Conservation (phyloP, 1,140 invertebrate species). For the Drosophila jambulina region DNA sequence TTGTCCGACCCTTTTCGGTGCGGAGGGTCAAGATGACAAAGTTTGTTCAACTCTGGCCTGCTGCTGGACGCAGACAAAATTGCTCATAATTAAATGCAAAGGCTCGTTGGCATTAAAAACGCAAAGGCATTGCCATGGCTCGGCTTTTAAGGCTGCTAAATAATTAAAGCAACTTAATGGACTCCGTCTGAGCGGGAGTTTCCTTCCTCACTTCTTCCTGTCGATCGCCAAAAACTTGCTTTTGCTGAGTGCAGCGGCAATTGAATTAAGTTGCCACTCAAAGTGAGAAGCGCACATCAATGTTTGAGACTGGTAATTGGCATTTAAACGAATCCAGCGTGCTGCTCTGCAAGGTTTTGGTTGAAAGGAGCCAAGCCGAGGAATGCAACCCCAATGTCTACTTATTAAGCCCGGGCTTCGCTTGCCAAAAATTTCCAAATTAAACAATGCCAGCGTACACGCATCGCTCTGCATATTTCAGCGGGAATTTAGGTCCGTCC, state of each 20-base stretch:
- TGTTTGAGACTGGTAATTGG: slow-evolving; percentile 70
- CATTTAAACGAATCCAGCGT: slow-evolving; percentile 42
- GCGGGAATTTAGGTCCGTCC: slow-evolving; percentile 53
- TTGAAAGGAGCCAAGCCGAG: neutral
- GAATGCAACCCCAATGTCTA: slow-evolving; percentile 35
- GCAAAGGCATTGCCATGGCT: slow-evolving; percentile 60
- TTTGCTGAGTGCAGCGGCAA: slow-evolving; percentile 72
- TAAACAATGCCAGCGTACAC: slow-evolving; percentile 44
- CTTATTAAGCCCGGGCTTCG: slow-evolving; percentile 34
- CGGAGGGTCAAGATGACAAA: slow-evolving; percentile 37
- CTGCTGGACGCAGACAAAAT: slow-evolving; percentile 36
- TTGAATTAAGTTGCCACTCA: slow-evolving; percentile 75
- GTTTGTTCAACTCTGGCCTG: slow-evolving; percentile 33
- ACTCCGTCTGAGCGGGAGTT: slow-evolving; percentile 50
- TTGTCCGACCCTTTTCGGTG: slow-evolving; percentile 37
- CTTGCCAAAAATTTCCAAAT: slow-evolving; percentile 50
- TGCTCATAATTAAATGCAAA: slow-evolving; percentile 79
- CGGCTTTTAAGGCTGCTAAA: slow-evolving; percentile 79
- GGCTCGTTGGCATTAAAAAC: slow-evolving; percentile 70
- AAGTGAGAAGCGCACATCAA: slow-evolving; percentile 69
- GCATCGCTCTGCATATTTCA: slow-evolving; percentile 70
- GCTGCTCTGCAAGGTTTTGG: slow-evolving; percentile 19
- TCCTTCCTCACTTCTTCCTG: slow-evolving; percentile 5
- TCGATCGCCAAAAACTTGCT: slow-evolving; percentile 57
- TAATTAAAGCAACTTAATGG: slow-evolving; percentile 80